Base-by-base conservation (phyloP, 2,113 vertebrate genomes). In the Otolemur garnettii region DNA sequence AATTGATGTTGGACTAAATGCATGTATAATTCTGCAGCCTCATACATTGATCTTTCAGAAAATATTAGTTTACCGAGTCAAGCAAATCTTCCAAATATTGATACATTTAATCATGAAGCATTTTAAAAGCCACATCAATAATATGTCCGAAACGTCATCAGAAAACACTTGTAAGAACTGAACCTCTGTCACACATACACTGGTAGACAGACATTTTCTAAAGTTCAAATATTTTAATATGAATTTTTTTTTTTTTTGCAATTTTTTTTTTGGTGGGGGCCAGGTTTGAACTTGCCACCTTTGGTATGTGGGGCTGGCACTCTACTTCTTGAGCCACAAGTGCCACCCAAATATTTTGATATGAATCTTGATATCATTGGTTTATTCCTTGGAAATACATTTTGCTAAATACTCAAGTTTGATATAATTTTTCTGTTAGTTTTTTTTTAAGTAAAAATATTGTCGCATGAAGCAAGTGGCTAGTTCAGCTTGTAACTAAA, bases 401-500 rank as follows among this genome's bases (percentile, higher is more conserved):
- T 64, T 35, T 75, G 24, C 2, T 26, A 50, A 86, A n/a, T 33
- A 57, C 17, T 42, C 28, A 84, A 14, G 26, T 84, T 35, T 86
- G 33, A 77, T 84, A 24, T 11, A 53, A 9, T 71, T 80, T 92
- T 80, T 94, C 78, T 77, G 19, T 75, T 6, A 18, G 6, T 42
- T 79, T 33, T 53, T 83, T 69, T 42, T 87, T 74, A 62, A 13
- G 38, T 69, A 74, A 88, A 94, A 71, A 38, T 4, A 4, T 13
- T 59, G 33, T 8, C n/a, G 33, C 7, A 2, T 86, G 60, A 45
- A 38, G 42, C 60, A 86, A 66, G 22, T 83, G 80, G 79, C 62
- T 93, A 91, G 62, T 89, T 94, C 11, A 96, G 90, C 69, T 96
- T 64, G 95, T 10, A 93, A 96, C 72, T 85, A 50, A 83, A 87